Base-by-base conservation (phyloP, 2,888 invertebrate species). In the Belgica antarctica region DNA sequence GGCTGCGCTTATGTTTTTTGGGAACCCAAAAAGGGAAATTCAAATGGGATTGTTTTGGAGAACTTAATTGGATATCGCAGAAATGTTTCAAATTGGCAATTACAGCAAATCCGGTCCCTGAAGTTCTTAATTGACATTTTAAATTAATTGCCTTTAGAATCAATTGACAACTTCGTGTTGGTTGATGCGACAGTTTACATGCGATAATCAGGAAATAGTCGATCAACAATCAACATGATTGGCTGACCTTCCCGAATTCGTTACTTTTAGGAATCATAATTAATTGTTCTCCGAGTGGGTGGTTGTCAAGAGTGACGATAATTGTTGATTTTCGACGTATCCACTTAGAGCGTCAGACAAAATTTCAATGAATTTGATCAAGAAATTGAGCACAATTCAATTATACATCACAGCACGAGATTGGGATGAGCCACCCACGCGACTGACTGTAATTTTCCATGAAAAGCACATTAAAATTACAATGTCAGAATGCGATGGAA, bases 311-410 rank as follows among this genome's bases (percentile, higher is more conserved):
- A n/a, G 12, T 41, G 41, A 41, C 41, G n/a, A 41, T 41, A 41
- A 41, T 41, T 41, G 41, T n/a, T 41, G 41, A 41, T 41, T 10
- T 15, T 41, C 41, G 41, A n/a, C 41, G 41, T 41, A n/a, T 41
- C 41, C 4, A 41, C 41, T 41, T 41, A 2, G 15, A 12, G n/a
- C 41, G 41, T 41, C 10, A 2, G 15, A 12, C 15, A 10, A 41
- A 41, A 41, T 12, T 41, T 41, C 15, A 41, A 41, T 41, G 41
- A 41, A 15, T 41, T 41, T 41, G n/a, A n/a, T 3, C 12, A 10
- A 31, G 5, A n/a, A 41, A 41, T 41, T 3, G n/a, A 41, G 41
- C 41, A 15, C n/a, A 4, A 5, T 4, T 41, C 15, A 41, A 41
- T 41, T 41, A 41, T 41, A n/a, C n/a, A 41, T 41, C n/a, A 41